phyloP scores from a whole-genome alignment of 30 jellyfish, hydroid and myxozoan genomes.

The Chironex yamaguchii region DNA sequence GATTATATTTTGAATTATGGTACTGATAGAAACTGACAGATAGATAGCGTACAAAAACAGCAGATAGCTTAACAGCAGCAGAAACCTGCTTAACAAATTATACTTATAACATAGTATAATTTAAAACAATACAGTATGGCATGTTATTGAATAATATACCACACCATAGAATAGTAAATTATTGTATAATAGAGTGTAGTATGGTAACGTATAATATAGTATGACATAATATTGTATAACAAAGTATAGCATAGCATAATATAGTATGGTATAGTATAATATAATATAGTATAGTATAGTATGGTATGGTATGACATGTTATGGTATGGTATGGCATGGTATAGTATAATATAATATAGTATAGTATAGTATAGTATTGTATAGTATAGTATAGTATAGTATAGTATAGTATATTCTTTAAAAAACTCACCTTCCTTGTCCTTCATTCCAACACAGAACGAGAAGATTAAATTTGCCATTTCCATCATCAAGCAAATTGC shows the following conservation, averaged over 20 bases:
- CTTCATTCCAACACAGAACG: conserved; percentile 96
- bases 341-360: conserved; percentile 11
- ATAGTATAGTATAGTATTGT: conserved; percentile 13
- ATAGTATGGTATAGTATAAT: conserved; percentile 1
- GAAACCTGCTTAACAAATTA: no score
- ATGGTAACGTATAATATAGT: background rate
- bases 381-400: conserved; percentile 11
- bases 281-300: conserved; percentile 8
- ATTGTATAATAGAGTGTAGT: conserved; percentile 1
- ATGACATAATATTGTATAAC: background rate
- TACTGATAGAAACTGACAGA: no score
- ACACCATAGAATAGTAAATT: background rate
- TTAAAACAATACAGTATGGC: background rate
- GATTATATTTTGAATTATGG: no score
- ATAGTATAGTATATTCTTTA: conserved; percentile 17
- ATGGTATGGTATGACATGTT: background rate
- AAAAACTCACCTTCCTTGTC: conserved; percentile 86
- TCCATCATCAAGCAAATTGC: conserved; percentile 89
- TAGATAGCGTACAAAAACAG: no score
- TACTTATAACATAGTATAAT: conserved; percentile 8
- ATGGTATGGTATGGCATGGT: background rate
- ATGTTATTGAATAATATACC: background rate
- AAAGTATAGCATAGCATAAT: conserved; percentile 10
- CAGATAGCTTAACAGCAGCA: no score
- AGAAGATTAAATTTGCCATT: conserved; percentile 89